These are phyloP conservation scores for Teleopsis dalmanni DNA, from an alignment of 1,140 invertebrate genomes.

Conservation along the genomic window DNA sequence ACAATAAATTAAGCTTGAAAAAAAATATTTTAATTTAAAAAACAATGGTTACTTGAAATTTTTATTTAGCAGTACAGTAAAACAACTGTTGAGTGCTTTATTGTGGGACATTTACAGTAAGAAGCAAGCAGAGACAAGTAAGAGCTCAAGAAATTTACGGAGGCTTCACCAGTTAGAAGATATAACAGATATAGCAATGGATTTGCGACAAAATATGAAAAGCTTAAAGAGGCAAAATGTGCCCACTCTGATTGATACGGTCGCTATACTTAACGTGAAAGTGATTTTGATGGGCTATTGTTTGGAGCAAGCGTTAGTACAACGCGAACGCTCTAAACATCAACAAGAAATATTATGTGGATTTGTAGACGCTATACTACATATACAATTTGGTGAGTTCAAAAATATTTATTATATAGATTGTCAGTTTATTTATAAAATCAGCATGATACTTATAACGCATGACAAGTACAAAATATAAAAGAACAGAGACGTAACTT, in stretches of 20 bases:
- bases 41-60: neutral
- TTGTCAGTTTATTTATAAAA: too few relatives aligned
- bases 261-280: constrained; percentile 30
- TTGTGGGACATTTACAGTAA: constrained; percentile 37
- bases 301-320: constrained; percentile 23
- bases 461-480: too few relatives aligned
- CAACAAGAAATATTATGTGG: constrained; percentile 24
- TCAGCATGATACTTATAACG: too few relatives aligned
- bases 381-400: constrained; percentile 4
- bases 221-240: neutral
- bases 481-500: too few relatives aligned
- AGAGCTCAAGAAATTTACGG: too few relatives aligned
- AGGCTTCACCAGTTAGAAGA: too few relatives aligned
- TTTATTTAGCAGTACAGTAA: constrained; percentile 11
- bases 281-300: constrained; percentile 29
- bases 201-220: constrained; percentile 7
- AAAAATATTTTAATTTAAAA: too few relatives aligned
- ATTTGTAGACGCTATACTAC: constrained; percentile 7
- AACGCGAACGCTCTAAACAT: constrained; percentile 19
- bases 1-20: too few relatives aligned
- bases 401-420: neutral
- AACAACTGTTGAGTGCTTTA: constrained; percentile 26
- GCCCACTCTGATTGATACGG: constrained; percentile 24
- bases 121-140: constrained; percentile 13
- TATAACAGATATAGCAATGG: neutral